These are phyloP conservation scores for Hyperoplus immaculatus DNA, from an alignment of 2,797 vertebrate species.

Conservation along the genomic window DNA sequence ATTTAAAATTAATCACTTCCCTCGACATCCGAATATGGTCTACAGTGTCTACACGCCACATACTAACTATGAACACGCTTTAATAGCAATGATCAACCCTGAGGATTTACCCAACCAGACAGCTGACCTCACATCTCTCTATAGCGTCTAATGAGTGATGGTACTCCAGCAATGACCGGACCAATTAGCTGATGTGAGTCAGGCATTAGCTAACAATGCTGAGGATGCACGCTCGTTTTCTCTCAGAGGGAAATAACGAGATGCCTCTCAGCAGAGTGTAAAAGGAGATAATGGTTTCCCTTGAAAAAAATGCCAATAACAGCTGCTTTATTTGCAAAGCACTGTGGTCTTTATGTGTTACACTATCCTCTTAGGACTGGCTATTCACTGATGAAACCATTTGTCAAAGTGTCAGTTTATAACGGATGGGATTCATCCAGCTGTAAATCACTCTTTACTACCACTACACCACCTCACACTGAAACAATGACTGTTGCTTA, in stretches of 20 bases:
- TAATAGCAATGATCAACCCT: slow-evolving; percentile 5
- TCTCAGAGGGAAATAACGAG: slow-evolving; percentile 39
- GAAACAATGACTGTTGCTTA: neutral
- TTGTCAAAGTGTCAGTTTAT: slow-evolving; percentile 38
- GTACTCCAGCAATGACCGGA: neutral
- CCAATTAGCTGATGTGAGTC: slow-evolving; percentile 27
- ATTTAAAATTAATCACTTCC: neutral
- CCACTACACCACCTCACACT: neutral
- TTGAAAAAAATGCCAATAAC: slow-evolving; percentile 20
- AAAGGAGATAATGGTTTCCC: slow-evolving; percentile 28
- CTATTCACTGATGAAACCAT: slow-evolving; percentile 20
- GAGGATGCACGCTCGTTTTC: slow-evolving; percentile 28
- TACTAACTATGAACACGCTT: slow-evolving; percentile 4
- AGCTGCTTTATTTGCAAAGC: slow-evolving; percentile 25
- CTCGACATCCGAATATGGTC: neutral
- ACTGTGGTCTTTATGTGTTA: neutral
- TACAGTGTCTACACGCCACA: neutral
- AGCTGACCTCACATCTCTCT: slow-evolving; percentile 6
- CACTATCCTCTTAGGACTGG: slow-evolving; percentile 1
- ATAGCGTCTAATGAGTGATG: slow-evolving; percentile 15
- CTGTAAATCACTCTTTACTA: neutral
- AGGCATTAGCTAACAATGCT: slow-evolving; percentile 1
- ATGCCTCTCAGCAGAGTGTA: slow-evolving; percentile 8
- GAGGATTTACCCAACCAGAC: neutral
- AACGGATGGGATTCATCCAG: neutral